Evolutionary conservation across 2,113 vertebrate genomes (phyloP).

Genomic region (Nothoprocta perdicaria): DNA sequence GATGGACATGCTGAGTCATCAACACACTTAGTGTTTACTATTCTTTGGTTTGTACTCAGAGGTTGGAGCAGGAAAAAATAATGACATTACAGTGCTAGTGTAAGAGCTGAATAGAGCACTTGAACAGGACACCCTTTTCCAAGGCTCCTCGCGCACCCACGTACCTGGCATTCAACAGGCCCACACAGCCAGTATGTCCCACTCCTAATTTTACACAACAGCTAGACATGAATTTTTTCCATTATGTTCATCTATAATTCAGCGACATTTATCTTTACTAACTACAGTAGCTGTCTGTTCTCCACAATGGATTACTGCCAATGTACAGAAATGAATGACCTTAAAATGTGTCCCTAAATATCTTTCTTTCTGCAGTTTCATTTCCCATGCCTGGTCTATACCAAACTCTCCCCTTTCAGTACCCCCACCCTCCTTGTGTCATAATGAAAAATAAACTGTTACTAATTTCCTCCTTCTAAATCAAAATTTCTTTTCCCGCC

Average conservation of each 20-base stretch:
- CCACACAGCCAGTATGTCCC: slow-evolving; percentile 51
- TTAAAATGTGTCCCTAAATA: slow-evolving; percentile 65
- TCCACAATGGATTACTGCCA: slow-evolving; percentile 62
- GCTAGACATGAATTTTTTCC: slow-evolving; percentile 57
- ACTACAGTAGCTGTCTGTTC: slow-evolving; percentile 63
- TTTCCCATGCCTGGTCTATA: background rate
- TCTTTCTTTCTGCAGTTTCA: slow-evolving; percentile 25
- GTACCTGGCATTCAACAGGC: slow-evolving; percentile 53
- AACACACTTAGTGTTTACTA: slow-evolving; percentile 19
- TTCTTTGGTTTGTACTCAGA: slow-evolving; percentile 3
- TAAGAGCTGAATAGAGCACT: slow-evolving; percentile 34
- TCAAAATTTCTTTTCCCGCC: background rate
- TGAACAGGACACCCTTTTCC: slow-evolving; percentile 22
- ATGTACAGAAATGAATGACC: slow-evolving; percentile 52
- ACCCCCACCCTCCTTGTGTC: background rate
- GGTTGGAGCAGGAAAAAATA: background rate
- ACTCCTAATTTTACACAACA: slow-evolving; percentile 62
- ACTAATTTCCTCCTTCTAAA: background rate
- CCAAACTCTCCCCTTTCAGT: background rate
- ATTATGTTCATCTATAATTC: slow-evolving; percentile 63
- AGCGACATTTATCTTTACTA: slow-evolving; percentile 67
- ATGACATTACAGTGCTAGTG: background rate
- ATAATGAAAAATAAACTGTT: background rate
- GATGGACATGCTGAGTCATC: background rate
- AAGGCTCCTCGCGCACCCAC: slow-evolving; percentile 20